These are phyloP conservation scores for Phalacrocorax pelagicus DNA, from an alignment of 2,113 vertebrate genomes.

Conservation along the genomic window DNA sequence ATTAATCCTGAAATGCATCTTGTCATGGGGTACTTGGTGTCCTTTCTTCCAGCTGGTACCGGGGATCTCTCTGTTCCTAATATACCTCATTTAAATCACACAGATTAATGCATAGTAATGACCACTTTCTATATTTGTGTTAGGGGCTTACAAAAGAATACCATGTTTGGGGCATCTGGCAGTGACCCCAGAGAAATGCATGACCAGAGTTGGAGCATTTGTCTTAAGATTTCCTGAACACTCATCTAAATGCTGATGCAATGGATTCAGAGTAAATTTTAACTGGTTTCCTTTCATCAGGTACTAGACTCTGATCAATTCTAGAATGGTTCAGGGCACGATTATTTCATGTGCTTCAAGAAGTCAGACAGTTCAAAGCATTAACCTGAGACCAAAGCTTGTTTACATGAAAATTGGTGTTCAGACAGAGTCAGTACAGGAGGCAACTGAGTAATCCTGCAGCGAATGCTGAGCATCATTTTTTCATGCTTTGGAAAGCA, in stretches of 20 bases:
- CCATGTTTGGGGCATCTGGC: background rate
- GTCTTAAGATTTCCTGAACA: background rate
- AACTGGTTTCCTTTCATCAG: background rate
- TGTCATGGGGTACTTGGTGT: background rate
- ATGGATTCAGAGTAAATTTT: background rate
- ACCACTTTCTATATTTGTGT: background rate
- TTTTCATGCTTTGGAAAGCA: background rate
- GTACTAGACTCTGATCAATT: background rate
- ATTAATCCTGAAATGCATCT: background rate
- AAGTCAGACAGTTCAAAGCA: background rate
- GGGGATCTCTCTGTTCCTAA: background rate
- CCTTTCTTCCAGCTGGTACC: background rate
- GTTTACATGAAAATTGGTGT: background rate
- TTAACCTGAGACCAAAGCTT: background rate
- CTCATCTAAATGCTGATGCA: background rate
- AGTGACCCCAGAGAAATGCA: background rate
- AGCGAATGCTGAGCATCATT: background rate
- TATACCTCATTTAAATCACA: background rate
- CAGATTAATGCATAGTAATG: fast-evolving
- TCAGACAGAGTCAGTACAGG: background rate
- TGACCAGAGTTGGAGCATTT: background rate
- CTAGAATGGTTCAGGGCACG: background rate
- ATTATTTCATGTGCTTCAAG: background rate
- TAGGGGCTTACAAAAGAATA: background rate
- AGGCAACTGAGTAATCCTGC: background rate